Conservation (phyloP, 2,888 invertebrate genomes). For the Diarsia dahlii region DNA sequence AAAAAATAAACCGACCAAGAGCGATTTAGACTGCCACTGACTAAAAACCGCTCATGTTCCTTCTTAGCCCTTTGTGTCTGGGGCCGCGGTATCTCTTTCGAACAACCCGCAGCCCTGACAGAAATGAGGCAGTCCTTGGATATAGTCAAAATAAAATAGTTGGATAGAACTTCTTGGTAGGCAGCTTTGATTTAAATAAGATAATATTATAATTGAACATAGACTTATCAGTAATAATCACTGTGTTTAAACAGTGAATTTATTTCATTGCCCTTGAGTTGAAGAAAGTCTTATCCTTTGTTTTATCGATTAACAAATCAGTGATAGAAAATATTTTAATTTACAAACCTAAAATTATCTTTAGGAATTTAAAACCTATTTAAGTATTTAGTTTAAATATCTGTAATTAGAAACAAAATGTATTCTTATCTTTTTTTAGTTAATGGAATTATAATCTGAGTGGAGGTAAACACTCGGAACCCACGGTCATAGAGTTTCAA, state of each 20-base stretch:
- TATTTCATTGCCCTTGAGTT: not conserved
- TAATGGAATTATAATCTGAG: constrained; percentile 4
- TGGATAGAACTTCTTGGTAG: not conserved
- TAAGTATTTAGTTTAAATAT: not conserved
- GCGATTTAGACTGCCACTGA: no score
- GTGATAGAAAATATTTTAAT: not conserved
- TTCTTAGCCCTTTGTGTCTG: no score
- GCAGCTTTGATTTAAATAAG: not conserved
- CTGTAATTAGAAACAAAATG: not conserved
- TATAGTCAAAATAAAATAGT: not conserved
- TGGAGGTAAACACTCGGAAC: not conserved
- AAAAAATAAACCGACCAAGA: no score
- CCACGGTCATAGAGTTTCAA: no score
- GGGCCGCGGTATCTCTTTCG: no score
- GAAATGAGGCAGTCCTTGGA: no score
- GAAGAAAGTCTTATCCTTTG: not conserved
- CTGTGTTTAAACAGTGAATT: not conserved
- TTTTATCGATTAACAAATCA: not conserved
- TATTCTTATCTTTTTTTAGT: not conserved
- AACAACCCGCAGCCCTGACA: no score
- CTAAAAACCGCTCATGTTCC: no score
- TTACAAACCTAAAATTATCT: not conserved
- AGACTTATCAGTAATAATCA: not conserved
- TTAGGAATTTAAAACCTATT: not conserved
- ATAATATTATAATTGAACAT: constrained; percentile 1